phyloP scores from a whole-genome alignment of 2,888 invertebrate genomes.

The Acanthosepion lycidas region DNA sequence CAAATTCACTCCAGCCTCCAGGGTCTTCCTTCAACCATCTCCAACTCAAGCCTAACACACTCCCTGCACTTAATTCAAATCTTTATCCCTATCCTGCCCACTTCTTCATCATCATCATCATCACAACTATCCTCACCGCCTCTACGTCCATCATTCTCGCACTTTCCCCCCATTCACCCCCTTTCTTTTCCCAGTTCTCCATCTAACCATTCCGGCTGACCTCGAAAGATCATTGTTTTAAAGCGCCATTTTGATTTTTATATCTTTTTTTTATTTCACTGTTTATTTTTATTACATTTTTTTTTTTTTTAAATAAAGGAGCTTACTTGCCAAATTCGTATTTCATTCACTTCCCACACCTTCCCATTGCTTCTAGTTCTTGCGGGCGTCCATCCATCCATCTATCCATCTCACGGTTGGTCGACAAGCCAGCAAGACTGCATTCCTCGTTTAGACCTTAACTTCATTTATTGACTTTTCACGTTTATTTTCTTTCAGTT shows the following conservation, averaged over 20 bases:
- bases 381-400: slow-evolving; percentile 2
- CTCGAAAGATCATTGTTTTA: neutral
- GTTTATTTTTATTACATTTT: neutral
- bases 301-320: neutral
- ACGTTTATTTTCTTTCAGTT: too few relatives aligned
- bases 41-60: neutral
- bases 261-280: neutral
- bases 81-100: neutral
- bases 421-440: neutral
- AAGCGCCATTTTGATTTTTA: neutral
- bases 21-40: slow-evolving; percentile 22
- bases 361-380: neutral
- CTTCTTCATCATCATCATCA: neutral
- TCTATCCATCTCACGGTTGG: neutral
- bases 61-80: neutral
- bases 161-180: neutral
- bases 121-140: neutral
- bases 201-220: neutral
- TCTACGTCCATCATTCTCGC: neutral
- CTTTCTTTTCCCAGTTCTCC: neutral
- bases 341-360: neutral
- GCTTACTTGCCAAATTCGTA: neutral
- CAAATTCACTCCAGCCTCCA: slow-evolving; percentile 6
- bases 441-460: neutral
- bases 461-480: neutral